phyloP scores from a whole-genome alignment of 2,797 vertebrate species.

The Crocidura indochinensis region DNA sequence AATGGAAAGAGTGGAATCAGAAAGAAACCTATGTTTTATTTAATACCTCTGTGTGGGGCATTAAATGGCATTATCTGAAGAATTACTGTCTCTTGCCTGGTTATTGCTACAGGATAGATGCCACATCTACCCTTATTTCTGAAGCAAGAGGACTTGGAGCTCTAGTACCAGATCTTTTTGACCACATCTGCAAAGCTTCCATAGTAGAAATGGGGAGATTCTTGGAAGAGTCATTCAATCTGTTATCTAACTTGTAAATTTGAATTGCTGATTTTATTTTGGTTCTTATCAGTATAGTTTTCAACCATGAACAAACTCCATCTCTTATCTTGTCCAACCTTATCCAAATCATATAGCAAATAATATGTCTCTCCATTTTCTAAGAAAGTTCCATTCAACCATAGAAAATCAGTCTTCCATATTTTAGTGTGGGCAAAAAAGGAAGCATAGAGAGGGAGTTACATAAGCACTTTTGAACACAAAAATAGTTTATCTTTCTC shows the following conservation, averaged over 20 bases:
- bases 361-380: no score
- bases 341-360: no score
- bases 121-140: conserved; percentile 36
- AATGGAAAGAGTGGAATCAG: conserved; percentile 76
- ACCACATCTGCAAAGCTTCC: conserved; percentile 66
- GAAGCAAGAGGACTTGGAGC: conserved; percentile 69
- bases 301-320: neutral
- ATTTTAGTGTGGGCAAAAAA: neutral
- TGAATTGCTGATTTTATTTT: neutral
- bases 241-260: no score
- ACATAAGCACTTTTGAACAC: neutral
- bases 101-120: conserved; percentile 65
- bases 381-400: no score
- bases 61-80: conserved; percentile 39
- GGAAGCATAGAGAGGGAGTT: neutral
- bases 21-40: neutral
- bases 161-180: conserved; percentile 50
- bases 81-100: conserved; percentile 21
- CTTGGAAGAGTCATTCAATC: neutral
- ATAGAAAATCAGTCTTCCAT: no score
- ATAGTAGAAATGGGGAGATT: neutral
- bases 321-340: neutral
- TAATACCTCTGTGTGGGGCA: conserved; percentile 47
- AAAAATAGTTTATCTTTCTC: neutral
- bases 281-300: neutral